Base-by-base conservation (phyloP, 2,113 vertebrate genomes). In the Pachypanchax playfairii region DNA sequence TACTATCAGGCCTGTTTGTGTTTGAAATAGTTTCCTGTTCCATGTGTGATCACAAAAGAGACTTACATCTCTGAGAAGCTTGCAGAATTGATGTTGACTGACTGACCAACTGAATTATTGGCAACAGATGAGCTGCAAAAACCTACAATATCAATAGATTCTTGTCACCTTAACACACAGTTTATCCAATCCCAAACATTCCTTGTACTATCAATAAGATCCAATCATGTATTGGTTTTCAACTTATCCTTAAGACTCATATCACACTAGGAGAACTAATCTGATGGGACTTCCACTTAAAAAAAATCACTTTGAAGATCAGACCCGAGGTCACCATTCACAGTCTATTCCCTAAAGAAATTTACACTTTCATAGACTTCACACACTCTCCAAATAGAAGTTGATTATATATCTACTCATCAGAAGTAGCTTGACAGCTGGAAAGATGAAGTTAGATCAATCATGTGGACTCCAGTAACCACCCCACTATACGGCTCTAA, bases 351-450 rank as follows among this genome's bases (percentile, higher is more conserved):
- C 22, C 65, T 70, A 41, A 73, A 79, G 77, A 54, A 81, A 63
- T 50, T 61, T 54, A 29, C 26, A 43, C 56, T 71, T 69, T 41
- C 48, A 59, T 51, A 66, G 67, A 58, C 73, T 24, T 50, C 68
- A 77, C 64, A 51, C 60, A 47, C 68, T 67, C 75, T 39, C 54
- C 47, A 52, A 71, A 79, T 66, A 9, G 9, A 51, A 77, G 67
- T 85, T 66, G 54, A 87, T 89, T 80, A 87, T 88, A 81, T 84
- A 85, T 81, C 80, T 71, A 65, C 66, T 85, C 75, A 79, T 87
- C 85, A 77, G 76, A 59, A 58, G 25, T n/a, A 68, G 62, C 18
- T 28, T 82, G 87, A 77, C 79, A 84, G 82, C 39, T 69, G 52
- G 65, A 76, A 78, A 76, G 79, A 87, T 76, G 83, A 85, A 73